Conservation (phyloP, 2,797 vertebrate species). For the Chloroceryle amazona region DNA sequence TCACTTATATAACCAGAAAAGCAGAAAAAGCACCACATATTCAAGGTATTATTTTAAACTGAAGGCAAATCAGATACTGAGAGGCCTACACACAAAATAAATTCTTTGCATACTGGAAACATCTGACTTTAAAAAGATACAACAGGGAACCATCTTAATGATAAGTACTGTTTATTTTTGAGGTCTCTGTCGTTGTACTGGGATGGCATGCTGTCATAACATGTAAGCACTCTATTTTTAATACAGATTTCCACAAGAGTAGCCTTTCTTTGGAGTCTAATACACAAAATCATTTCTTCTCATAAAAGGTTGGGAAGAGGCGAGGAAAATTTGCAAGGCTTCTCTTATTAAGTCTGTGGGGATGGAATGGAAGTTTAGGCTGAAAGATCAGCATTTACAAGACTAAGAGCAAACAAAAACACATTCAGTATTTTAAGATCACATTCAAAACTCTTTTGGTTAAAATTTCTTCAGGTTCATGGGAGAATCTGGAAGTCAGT, state of each 20-base stretch:
- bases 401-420: background rate
- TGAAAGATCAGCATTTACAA: background rate
- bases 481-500: background rate
- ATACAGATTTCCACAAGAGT: background rate
- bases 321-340: background rate
- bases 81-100: background rate
- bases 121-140: background rate
- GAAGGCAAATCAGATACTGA: background rate
- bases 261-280: background rate
- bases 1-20: background rate
- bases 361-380: background rate
- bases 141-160: background rate
- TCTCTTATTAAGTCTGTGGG: background rate
- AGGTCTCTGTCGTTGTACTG: background rate
- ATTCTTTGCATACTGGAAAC: background rate
- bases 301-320: background rate
- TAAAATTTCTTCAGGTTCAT: background rate
- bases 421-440: background rate
- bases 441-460: background rate
- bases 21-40: background rate
- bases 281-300: background rate
- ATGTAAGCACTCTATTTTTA: background rate
- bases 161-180: background rate
- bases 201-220: background rate
- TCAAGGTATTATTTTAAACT: background rate